Conservation (phyloP, 35 echinoderm and acorn worm species). For the Ophioderma brevispina region DNA sequence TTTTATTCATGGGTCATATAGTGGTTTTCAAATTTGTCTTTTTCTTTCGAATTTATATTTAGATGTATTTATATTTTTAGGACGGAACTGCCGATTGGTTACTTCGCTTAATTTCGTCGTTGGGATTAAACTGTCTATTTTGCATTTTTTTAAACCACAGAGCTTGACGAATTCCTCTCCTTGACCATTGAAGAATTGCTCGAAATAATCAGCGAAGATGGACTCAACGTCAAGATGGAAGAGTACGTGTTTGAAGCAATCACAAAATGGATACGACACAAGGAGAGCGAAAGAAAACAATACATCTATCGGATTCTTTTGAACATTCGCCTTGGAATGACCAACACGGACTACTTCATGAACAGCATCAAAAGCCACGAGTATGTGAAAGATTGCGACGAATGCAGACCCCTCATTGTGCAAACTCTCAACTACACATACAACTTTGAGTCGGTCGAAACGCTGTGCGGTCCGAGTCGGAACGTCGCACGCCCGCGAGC, state of each 20-base stretch:
- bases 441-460: constrained; percentile 67
- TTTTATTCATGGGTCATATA: too few relatives aligned
- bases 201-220: constrained; percentile 66
- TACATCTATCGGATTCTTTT: constrained; percentile 65
- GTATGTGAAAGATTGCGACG: constrained; percentile 67
- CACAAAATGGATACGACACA: constrained; percentile 76
- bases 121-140: too few relatives aligned
- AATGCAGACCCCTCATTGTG: constrained; percentile 66
- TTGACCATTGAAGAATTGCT: constrained; percentile 76
- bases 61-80: too few relatives aligned
- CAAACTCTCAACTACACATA: constrained; percentile 96
- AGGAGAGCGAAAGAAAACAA: constrained; percentile 46
- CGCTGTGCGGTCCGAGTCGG: constrained; percentile 63
- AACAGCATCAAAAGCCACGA: constrained; percentile 90
- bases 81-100: too few relatives aligned
- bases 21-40: too few relatives aligned
- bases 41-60: too few relatives aligned
- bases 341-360: constrained; percentile 98
- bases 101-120: too few relatives aligned
- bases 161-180: constrained; percentile 70
- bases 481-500: constrained; percentile 70
- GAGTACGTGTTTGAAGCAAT: constrained; percentile 94
- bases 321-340: constrained; percentile 90
- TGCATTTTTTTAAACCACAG: constrained; percentile 30
- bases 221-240: constrained; percentile 97